Evolutionary conservation across 2,888 invertebrate species (phyloP).

Genomic region (Darwinula stevensoni): DNA sequence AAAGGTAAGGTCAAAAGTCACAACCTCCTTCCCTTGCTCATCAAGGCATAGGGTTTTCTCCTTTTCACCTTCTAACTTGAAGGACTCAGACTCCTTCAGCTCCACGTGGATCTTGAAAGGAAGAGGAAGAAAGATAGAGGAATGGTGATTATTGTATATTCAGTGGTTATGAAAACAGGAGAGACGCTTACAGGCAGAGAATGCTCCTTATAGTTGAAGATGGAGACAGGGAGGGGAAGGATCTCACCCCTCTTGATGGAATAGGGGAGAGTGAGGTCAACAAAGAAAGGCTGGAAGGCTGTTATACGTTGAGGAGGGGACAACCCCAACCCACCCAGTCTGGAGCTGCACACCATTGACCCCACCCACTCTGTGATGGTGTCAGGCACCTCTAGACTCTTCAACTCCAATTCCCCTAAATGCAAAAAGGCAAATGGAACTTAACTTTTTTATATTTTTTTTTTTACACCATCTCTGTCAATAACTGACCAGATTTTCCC

Average conservation of each 20-base stretch:
- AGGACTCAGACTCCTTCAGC: too few species aligned
- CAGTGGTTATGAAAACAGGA: conserved; percentile 1
- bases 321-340: conserved; percentile 20
- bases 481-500: too few species aligned
- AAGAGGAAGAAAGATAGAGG: too few species aligned
- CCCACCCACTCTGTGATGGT: conserved; percentile 30
- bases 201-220: conserved; percentile 39
- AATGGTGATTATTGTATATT: not conserved
- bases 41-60: too few species aligned
- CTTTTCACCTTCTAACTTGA: too few species aligned
- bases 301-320: conserved; percentile 19
- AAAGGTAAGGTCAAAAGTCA: conserved; percentile 5
- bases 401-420: too few species aligned
- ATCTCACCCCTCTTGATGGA: conserved; percentile 32
- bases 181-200: conserved; percentile 28
- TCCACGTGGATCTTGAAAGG: too few species aligned
- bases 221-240: conserved; percentile 28
- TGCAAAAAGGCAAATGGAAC: too few species aligned
- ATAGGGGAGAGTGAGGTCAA: conserved; percentile 34
- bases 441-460: too few species aligned
- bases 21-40: not conserved
- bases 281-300: conserved; percentile 40
- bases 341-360: conserved; percentile 23
- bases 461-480: too few species aligned
- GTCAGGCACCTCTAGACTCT: conserved; percentile 22